Evolutionary conservation across 53 echinoderm and acorn worm genomes (phyloP), one percentile per base, ranked within the genome.

Genomic region (Actinopyga echinites): DNA sequence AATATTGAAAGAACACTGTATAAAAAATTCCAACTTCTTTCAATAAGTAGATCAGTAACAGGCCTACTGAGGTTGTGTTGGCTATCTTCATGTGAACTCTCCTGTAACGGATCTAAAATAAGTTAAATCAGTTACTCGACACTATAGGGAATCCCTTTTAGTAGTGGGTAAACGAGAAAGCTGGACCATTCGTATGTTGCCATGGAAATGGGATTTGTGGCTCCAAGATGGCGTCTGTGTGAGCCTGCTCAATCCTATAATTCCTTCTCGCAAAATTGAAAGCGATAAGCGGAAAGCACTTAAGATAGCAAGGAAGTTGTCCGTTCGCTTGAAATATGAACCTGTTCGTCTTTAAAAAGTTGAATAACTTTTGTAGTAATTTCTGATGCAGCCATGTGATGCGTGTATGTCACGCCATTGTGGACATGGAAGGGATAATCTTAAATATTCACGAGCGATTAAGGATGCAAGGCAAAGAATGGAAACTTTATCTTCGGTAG

Each of bases 381-480:
- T 68, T 68, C 68, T 36, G 68, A 68, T 68, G 35, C 38, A 38
- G 21, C 34, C 32, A 36, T 65, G 66, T 68, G 24, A 30, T 62
- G 13, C 35, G 34, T 38, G 22, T 63, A 36, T 68, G 68, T 30
- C 49, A 49, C 49, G 49, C 49, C 15, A 17, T 49, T 17, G 17
- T 49, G 49, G 17, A 17, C 49, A 49, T 17, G 49, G 49, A 22
- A 34, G 32, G 32, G 31, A 68, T 68, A 68, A 68, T 68, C 68
- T 38, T 4, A 34, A 36, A 68, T 68, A 68, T 68, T 68, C 68
- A 68, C 35, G 35, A 38, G 68, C 68, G 68, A 68, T 68, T 68
- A 68, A 38, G 38, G 35, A 34, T 19, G 68, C 31, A 6, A 20
- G 31, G 2, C 20, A 36, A 68, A 68, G 20, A 68, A 68, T 36